A percentile compares a stretch with the other conserved stretches of the same genome.
These are phyloP conservation scores for Astyanax mexicanus DNA, from an alignment of 2,797 vertebrate species.

Conservation along the genomic window DNA sequence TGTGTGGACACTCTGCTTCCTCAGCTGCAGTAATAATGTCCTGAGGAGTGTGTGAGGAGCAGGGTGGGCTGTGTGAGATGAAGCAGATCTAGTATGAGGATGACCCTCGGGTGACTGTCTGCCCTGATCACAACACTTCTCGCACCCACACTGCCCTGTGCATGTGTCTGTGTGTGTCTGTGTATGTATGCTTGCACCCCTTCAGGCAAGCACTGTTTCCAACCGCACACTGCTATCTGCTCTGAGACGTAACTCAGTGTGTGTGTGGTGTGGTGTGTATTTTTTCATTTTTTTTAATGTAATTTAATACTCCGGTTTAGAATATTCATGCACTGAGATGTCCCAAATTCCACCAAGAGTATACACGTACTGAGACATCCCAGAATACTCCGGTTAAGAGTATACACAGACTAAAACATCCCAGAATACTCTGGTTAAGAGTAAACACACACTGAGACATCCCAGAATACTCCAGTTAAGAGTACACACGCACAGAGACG, in stretches of 20 bases:
- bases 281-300: too few species aligned
- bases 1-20: not conserved
- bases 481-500: too few species aligned
- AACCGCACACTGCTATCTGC: not conserved
- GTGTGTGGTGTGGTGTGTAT: not conserved
- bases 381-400: too few species aligned
- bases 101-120: conserved; percentile 19
- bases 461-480: too few species aligned
- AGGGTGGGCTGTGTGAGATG: not conserved
- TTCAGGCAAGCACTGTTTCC: not conserved
- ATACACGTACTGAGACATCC: too few species aligned
- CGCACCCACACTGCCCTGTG: not conserved
- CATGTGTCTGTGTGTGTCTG: conserved; percentile 26
- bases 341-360: too few species aligned
- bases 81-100: conserved; percentile 12
- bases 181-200: conserved; percentile 3
- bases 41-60: not conserved
- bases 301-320: too few species aligned
- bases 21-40: not conserved
- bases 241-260: not conserved
- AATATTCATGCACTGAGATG: too few species aligned
- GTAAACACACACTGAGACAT: too few species aligned
- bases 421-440: too few species aligned
- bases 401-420: too few species aligned
- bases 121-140: not conserved